These are phyloP conservation scores for Megaustenia siamemsis DNA, from an alignment of 2,888 invertebrate genomes.

Conservation along the genomic window DNA sequence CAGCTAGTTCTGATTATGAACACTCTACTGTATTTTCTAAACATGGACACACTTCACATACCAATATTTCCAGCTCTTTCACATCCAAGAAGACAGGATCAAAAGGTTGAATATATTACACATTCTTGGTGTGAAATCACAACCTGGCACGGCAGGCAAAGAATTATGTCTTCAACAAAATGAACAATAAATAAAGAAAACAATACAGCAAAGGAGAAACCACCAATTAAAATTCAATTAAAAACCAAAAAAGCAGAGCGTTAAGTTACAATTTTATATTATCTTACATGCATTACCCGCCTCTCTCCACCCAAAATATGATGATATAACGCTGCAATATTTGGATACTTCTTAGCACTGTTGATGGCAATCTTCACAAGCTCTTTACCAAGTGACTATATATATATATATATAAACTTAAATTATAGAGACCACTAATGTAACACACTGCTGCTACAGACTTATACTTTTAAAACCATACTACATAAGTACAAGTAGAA, in stretches of 20 bases:
- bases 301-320: not conserved
- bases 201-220: not conserved
- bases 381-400: too few species aligned
- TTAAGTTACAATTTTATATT: constrained; percentile 17
- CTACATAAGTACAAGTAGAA: too few species aligned
- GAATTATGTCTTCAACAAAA: constrained; percentile 4
- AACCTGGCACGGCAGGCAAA: constrained; percentile 6
- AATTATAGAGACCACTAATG: too few species aligned
- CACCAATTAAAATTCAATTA: not conserved
- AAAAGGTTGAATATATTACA: constrained; percentile 19
- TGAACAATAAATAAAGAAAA: not conserved
- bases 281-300: constrained; percentile 19
- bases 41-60: too few species aligned
- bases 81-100: not conserved
- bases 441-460: too few species aligned
- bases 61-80: not conserved
- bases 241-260: not conserved
- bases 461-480: too few species aligned
- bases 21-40: too few species aligned
- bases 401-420: too few species aligned
- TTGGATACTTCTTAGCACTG: constrained; percentile 14
- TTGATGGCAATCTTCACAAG: not conserved
- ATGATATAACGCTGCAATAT: not conserved
- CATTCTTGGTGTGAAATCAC: not conserved
- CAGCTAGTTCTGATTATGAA: too few species aligned